These are phyloP conservation scores for Ooceraea biroi DNA, from an alignment of 1,140 invertebrate species.

Conservation along the genomic window DNA sequence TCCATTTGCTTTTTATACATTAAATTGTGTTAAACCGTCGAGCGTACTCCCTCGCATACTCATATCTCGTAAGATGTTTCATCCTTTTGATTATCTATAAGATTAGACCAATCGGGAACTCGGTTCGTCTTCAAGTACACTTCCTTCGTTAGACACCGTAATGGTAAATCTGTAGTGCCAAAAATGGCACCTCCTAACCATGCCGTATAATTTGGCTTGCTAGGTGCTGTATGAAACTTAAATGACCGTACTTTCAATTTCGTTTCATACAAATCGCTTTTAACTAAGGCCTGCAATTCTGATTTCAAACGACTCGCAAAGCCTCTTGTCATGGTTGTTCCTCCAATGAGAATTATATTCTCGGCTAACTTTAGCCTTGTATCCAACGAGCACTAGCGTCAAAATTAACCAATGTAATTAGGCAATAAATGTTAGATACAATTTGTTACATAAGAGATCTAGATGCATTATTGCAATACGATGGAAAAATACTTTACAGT, in stretches of 20 bases:
- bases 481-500: neutral
- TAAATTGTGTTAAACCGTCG: neutral
- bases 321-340: slow-evolving; percentile 93
- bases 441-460: neutral
- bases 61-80: slow-evolving; percentile 63
- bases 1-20: slow-evolving; percentile 32
- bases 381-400: slow-evolving; percentile 91
- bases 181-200: slow-evolving; percentile 96
- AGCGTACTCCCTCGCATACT: neutral
- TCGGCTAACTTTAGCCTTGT: slow-evolving; percentile 90
- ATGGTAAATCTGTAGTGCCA: slow-evolving; percentile 92
- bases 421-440: neutral
- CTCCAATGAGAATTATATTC: slow-evolving; percentile 94
- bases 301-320: slow-evolving; percentile 91
- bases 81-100: slow-evolving; percentile 88
- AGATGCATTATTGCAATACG: neutral
- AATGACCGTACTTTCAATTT: slow-evolving; percentile 90
- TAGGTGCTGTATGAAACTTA: slow-evolving; percentile 92
- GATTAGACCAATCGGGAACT: slow-evolving; percentile 94
- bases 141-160: slow-evolving; percentile 92
- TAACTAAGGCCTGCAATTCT: slow-evolving; percentile 90
- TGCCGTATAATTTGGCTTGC: slow-evolving; percentile 93
- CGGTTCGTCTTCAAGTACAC: slow-evolving; percentile 89
- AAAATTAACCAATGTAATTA: slow-evolving; percentile 22
- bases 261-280: slow-evolving; percentile 89